Evolutionary conservation across 30 jellyfish, hydroid and myxozoan genomes (phyloP).

Genomic region (Chrysaora quinquecirrha): DNA sequence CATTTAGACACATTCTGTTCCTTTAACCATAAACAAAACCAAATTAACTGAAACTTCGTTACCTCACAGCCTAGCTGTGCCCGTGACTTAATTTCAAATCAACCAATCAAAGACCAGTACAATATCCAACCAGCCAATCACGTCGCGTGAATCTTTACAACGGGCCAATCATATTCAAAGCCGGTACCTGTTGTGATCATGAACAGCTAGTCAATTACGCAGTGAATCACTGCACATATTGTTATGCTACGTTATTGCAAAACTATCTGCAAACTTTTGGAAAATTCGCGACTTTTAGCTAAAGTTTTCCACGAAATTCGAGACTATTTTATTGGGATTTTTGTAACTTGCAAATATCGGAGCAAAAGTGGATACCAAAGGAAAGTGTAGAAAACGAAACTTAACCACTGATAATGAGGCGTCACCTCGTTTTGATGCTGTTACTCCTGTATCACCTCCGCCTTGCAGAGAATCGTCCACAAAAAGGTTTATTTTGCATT

Average conservation of each 20-base stretch:
- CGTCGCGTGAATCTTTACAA: conserved; percentile 27
- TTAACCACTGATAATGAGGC: conserved; percentile 52
- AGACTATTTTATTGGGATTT: background rate
- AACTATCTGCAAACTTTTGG: conserved; percentile 37
- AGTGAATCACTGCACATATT: conserved; percentile 42
- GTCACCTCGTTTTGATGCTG: conserved; percentile 13
- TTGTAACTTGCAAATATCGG: background rate
- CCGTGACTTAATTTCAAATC: conserved; percentile 54
- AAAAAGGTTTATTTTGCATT: conserved; percentile 25
- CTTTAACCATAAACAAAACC: no score
- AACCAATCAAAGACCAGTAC: conserved; percentile 42
- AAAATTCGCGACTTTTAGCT: conserved; percentile 38
- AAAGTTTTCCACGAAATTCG: conserved; percentile 1
- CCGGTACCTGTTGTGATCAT: conserved; percentile 71
- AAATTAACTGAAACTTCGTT: no score
- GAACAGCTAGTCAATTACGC: conserved; percentile 51
- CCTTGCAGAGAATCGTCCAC: conserved; percentile 39
- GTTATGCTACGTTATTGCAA: conserved; percentile 46
- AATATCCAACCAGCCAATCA: conserved; percentile 41
- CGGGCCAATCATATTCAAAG: conserved; percentile 30
- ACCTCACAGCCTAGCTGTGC: conserved; percentile 4
- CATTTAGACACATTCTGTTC: no score
- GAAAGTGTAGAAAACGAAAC: conserved; percentile 13
- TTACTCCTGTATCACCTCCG: conserved; percentile 31
- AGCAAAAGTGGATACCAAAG: conserved; percentile 58